Base-by-base conservation (phyloP, 2,888 invertebrate species). In the Fragum whitleyi region DNA sequence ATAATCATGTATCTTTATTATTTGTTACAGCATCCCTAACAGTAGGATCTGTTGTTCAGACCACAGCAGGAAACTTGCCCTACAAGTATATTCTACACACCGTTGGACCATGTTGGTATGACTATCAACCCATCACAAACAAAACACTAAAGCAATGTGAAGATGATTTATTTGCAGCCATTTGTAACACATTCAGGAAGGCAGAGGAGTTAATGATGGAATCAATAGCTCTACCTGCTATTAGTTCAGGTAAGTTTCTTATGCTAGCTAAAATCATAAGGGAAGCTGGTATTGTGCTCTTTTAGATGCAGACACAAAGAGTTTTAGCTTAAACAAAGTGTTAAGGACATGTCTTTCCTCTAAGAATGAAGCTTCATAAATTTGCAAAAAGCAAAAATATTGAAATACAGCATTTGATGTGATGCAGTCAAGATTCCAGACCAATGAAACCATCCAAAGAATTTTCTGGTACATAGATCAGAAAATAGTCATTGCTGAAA, bases 81-180 rank as follows among this genome's bases (percentile, higher is more conserved):
- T 81, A 76, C 55, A 81, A 72, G 42, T 71, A 55, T 74, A 69
- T 87, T 6, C 51, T 87, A 11, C 87, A 87, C 57, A 77, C 83
- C 21, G 84, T 87, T 51, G 85, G 84, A 0, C 87, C 87, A 26
- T 51, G 59, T 14, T 87, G 85, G 83, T 23, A 28, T 57, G 82
- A 80, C 21, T 85, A 85, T 51, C 53, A 29, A 21, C 55, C 72
- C 6, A 39, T 69, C 0, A 74, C 61, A 61, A 51, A 39, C 7
- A 39, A 57, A 7, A 42, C 26, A n/a, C 21, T 81, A n/a, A 14
- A 61, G 5, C 16, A 57, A 19, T 86, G 86, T 74, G 68, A 53
- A 11, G 16, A 36, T 11, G 74, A 79, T 23, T 59, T 87, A 6
- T 51, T 62, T 28, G 36, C 55, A 2, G 74, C 86, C n/a, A 62